Conservation (phyloP, 1,140 invertebrate genomes). For the Pectinophora gossypiella region DNA sequence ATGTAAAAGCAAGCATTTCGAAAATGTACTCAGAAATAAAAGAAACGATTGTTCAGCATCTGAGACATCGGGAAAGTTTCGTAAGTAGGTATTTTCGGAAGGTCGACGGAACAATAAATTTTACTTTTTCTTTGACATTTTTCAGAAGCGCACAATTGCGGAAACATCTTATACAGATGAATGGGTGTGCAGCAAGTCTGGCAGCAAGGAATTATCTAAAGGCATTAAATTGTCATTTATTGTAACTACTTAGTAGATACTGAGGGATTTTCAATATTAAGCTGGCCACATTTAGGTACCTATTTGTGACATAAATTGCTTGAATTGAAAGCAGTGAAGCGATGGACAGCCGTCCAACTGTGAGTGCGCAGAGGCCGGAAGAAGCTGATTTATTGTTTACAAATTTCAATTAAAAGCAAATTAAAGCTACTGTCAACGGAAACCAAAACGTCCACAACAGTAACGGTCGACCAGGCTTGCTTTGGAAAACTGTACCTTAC, state of each 20-base stretch:
- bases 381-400: constrained; percentile 23
- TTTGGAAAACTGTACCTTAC: too few relatives aligned
- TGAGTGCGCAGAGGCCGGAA: constrained; percentile 9
- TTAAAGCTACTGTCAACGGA: constrained; percentile 19
- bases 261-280: not conserved
- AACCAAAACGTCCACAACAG: not conserved
- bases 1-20: too few relatives aligned
- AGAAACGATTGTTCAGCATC: too few relatives aligned
- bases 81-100: too few relatives aligned
- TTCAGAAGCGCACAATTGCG: not conserved
- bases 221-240: not conserved
- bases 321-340: not conserved
- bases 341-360: not conserved
- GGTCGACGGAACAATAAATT: too few relatives aligned
- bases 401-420: constrained; percentile 30
- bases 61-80: too few relatives aligned
- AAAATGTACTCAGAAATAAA: too few relatives aligned
- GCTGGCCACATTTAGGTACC: not conserved
- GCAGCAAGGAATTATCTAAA: not conserved
- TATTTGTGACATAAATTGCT: not conserved
- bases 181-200: not conserved
- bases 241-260: too few relatives aligned
- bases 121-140: not conserved
- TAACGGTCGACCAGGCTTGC: too few relatives aligned
- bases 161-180: not conserved